A percentile compares a stretch with the other conserved stretches of the same genome.
phyloP scores from a whole-genome alignment of 2,113 vertebrate genomes.

The Prunella himalayana region DNA sequence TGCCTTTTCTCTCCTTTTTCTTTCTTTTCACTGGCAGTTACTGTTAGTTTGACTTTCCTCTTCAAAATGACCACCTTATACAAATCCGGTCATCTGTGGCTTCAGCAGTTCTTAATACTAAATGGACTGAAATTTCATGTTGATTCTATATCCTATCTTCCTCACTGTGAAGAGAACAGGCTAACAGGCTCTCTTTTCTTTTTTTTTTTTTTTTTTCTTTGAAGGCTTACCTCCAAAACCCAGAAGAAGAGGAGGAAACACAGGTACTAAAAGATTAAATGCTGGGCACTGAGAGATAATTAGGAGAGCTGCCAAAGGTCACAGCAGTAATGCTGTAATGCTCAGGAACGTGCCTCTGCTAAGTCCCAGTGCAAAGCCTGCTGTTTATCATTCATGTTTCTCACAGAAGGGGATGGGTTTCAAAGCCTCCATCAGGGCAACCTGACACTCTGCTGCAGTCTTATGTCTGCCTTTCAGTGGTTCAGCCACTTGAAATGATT shows the following conservation, averaged over 20 bases:
- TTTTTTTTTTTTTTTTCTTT: background rate
- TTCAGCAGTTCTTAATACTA: background rate
- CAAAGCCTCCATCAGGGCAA: background rate
- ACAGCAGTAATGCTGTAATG: background rate
- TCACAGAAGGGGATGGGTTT: background rate
- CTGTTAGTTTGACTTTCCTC: background rate
- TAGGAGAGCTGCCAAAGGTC: background rate
- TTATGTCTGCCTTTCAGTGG: background rate
- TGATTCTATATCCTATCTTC: background rate
- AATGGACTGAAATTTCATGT: background rate
- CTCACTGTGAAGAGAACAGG: background rate
- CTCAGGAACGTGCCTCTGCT: background rate
- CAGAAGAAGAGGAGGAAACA: background rate
- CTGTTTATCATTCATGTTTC: background rate
- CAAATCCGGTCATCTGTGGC: background rate
- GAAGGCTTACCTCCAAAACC: background rate
- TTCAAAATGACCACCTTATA: background rate
- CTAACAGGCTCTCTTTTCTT: background rate
- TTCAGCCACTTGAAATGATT: background rate
- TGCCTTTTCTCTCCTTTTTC: background rate
- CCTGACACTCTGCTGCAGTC: background rate
- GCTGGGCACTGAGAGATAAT: background rate
- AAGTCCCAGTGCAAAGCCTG: background rate
- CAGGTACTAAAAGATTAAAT: background rate
- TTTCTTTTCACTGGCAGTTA: background rate